A percentile compares a stretch with the other conserved stretches of the same genome.
Conservation (phyloP, 2,113 vertebrate genomes). For the Anoplopoma fimbria region DNA sequence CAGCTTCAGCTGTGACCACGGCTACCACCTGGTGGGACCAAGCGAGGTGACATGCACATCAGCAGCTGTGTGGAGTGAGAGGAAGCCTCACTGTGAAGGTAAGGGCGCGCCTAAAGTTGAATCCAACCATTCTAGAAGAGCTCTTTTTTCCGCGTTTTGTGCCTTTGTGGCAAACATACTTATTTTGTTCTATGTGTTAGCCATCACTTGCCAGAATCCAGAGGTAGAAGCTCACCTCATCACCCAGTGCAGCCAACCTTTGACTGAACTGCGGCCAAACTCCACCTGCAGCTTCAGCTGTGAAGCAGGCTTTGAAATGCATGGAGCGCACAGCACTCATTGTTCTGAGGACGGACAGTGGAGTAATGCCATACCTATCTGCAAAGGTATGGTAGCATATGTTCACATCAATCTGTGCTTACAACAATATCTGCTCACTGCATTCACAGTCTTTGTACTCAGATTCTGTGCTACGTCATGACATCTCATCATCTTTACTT, state of each 20-base stretch:
- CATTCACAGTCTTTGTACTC: not conserved
- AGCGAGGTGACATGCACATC: slow-evolving; percentile 74
- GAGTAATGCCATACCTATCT: slow-evolving; percentile 56
- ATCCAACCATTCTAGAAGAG: not conserved
- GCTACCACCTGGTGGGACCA: slow-evolving; percentile 78
- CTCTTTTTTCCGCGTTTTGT: not conserved
- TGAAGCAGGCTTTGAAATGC: slow-evolving; percentile 64
- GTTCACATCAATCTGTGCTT: not conserved
- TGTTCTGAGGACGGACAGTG: slow-evolving; percentile 67
- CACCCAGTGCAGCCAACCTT: slow-evolving; percentile 48
- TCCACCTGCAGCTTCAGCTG: slow-evolving; percentile 73
- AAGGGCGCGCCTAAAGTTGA: not conserved
- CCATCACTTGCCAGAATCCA: slow-evolving; percentile 64
- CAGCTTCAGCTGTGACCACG: slow-evolving; percentile 80
- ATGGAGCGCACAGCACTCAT: slow-evolving; percentile 39
- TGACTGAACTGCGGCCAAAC: slow-evolving; percentile 24
- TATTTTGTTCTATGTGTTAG: slow-evolving; percentile 38
- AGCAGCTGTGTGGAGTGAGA: slow-evolving; percentile 80
- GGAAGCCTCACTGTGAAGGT: slow-evolving; percentile 85
- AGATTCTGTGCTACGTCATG: not conserved
- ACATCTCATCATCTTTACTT: not conserved
- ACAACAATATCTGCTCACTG: not conserved
- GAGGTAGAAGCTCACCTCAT: slow-evolving; percentile 40
- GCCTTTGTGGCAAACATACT: not conserved
- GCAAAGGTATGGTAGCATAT: slow-evolving; percentile 56